phyloP scores from a whole-genome alignment of 2,113 vertebrate genomes.

The Gallinago paraguaiae region DNA sequence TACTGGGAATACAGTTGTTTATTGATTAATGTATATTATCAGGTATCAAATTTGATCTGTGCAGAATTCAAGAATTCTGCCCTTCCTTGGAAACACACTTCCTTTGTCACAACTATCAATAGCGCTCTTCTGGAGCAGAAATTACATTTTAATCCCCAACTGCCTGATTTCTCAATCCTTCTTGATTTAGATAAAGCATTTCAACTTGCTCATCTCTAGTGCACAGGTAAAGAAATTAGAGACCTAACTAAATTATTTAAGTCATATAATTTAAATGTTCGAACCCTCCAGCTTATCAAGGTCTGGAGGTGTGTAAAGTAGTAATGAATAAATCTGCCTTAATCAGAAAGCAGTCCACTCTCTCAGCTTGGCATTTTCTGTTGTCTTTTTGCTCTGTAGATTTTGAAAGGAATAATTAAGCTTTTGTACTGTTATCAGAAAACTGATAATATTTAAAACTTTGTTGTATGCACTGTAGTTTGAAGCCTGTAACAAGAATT shows the following conservation, averaged over 20 bases:
- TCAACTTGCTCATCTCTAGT: neutral
- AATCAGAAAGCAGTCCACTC: neutral
- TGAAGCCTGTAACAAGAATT: neutral
- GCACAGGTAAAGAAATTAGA: neutral
- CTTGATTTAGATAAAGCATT: neutral
- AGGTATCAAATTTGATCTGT: neutral
- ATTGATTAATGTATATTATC: neutral
- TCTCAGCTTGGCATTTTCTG: neutral
- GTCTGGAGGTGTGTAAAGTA: neutral
- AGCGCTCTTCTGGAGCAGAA: neutral
- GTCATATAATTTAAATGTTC: neutral
- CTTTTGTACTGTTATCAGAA: neutral
- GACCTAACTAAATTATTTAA: neutral
- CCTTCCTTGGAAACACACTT: neutral
- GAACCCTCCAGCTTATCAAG: neutral
- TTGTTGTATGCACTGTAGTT: neutral
- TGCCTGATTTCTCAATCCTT: neutral
- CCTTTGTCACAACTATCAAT: neutral
- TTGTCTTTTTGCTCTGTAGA: neutral
- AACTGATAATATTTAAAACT: neutral
- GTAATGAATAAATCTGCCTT: neutral
- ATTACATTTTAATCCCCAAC: neutral
- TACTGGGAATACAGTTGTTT: neutral
- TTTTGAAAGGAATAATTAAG: neutral
- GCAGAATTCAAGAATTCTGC: neutral